Evolutionary conservation across 1,140 invertebrate species (phyloP), one percentile per base, ranked within the genome.

Genomic region (Macrosteles quadrilineatus): DNA sequence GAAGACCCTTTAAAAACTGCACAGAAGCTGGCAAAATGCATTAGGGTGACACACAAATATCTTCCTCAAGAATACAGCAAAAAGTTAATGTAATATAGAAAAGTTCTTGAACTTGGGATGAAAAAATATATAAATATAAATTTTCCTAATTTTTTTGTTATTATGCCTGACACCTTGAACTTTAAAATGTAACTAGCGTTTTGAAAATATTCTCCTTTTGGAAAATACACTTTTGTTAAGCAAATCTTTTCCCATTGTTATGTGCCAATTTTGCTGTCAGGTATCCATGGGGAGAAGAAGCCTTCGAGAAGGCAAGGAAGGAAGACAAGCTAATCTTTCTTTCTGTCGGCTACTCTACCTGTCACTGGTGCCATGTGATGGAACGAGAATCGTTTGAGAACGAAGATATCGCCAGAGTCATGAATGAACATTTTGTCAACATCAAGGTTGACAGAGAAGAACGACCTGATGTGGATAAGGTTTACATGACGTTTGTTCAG

Each of bases 351-450:
- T 98, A 98, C 79, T 97, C 95, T 0, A 97, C 96, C 0, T 98
- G 96, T 78, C 96, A 98, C 76, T 98, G 96, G 91, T 98, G 95
- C 79, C 95, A 97, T 85, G 95, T 97, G 0, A 97, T 97, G 95
- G 95, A 97, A 77, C 89, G 89, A 71, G 95, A 97, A 81, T 95
- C 92, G 0, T 98, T 97, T 83, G 92, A 96, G 81, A 91, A 90
- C 82, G 82, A 86, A 74, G 85, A 88, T 64, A 87, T 94, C 53
- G 95, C 95, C 0, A 84, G 88, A 77, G 85, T 97, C 31, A 92
- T 98, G 90, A 98, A 97, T 81, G 84, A 91, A 74, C 82, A 94
- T 81, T 98, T 90, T 81, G 83, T 98, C 0, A 94, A 92, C 78
- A 92, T 98, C 50, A 98, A 98, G 85, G 93, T 98, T 12, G 96